A percentile compares a stretch with the other conserved stretches of the same genome.
These are phyloP conservation scores for Fragum fragum DNA, from an alignment of 2,888 invertebrate genomes.

Conservation along the genomic window DNA sequence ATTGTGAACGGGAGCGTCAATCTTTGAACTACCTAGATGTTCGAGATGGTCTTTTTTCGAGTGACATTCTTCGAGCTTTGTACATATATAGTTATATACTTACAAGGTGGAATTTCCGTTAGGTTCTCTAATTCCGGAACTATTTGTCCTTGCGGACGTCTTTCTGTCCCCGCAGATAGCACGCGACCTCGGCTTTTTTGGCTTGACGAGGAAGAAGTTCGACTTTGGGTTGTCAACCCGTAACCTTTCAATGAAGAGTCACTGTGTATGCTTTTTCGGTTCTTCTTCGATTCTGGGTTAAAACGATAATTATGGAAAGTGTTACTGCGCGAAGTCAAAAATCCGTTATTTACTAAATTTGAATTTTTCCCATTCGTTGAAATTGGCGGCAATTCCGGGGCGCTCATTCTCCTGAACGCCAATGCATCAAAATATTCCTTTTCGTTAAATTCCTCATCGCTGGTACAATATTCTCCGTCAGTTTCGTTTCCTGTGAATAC, in stretches of 20 bases:
- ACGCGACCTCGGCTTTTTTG: conserved; percentile 55
- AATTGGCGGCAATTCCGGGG: conserved; percentile 74
- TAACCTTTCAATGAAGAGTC: conserved; percentile 60
- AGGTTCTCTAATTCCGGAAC: conserved; percentile 11
- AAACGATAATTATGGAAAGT: conserved; percentile 56
- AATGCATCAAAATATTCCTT: neutral
- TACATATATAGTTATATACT: neutral
- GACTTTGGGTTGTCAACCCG: conserved; percentile 48
- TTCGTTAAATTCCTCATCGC: conserved; percentile 30
- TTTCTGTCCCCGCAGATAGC: conserved; percentile 54
- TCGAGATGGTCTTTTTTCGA: too few relatives aligned
- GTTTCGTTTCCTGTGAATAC: neutral
- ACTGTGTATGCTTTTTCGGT: conserved; percentile 60
- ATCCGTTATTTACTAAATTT: conserved; percentile 49
- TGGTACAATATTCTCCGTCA: conserved; percentile 12
- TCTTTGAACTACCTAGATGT: too few relatives aligned
- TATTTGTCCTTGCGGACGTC: conserved; percentile 17
- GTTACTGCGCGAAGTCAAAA: conserved; percentile 41
- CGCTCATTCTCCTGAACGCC: conserved; percentile 69
- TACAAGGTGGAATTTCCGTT: conserved; percentile 22
- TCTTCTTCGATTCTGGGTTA: conserved; percentile 14
- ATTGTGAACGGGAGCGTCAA: too few relatives aligned
- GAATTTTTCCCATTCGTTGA: conserved; percentile 52
- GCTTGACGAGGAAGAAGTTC: conserved; percentile 61
- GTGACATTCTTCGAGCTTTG: too few relatives aligned